Evolutionary conservation across 2,888 invertebrate genomes (phyloP), one percentile per base, ranked within the genome.

Genomic region (Megalurothrips usitatus): DNA sequence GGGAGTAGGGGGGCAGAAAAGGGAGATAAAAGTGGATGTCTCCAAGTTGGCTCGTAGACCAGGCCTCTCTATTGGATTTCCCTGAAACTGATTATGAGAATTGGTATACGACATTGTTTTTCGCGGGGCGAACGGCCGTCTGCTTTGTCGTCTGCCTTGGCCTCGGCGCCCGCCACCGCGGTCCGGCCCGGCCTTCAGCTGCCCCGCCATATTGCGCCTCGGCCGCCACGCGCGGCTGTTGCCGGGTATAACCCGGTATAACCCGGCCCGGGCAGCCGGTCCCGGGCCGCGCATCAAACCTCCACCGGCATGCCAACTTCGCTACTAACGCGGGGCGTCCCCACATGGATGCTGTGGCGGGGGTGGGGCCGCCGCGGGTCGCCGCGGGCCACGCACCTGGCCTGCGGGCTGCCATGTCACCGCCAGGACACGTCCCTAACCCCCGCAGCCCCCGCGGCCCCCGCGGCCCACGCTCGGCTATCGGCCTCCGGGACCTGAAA

Each of bases 31-130:
- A 58, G 58, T 58, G 14, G 58, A 58, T 58, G 58, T 58, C 58
- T 58, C 58, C 58, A 58, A 58, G 58, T 58, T 58, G 58, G 58
- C 58, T 58, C 58, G 58, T 58, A 58, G 58, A 58, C 58, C 58
- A 12, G 17, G 58, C n/a, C 58, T 58, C 58, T 58, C 58, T n/a
- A 58, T 58, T 58, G 58, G 58, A 58, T 58, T 58, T 17, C 58
- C 58, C 58, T 58, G 58, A 58, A 58, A 58, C 58, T 58, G 58
- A 58, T 58, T 58, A 58, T 58, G 58, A 58, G 58, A 58, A 58
- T 58, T 58, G 58, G 58, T 58, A 58, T 58, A 58, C 58, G 58
- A 58, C 58, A n/a, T 58, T 58, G 58, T 58, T 58, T 43, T 58
- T 58, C 58, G 58, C 58, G 58, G 58, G 58, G 6, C n/a, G 34